Conservation (phyloP, 2,888 invertebrate genomes). For the Thymelicus sylvestris region DNA sequence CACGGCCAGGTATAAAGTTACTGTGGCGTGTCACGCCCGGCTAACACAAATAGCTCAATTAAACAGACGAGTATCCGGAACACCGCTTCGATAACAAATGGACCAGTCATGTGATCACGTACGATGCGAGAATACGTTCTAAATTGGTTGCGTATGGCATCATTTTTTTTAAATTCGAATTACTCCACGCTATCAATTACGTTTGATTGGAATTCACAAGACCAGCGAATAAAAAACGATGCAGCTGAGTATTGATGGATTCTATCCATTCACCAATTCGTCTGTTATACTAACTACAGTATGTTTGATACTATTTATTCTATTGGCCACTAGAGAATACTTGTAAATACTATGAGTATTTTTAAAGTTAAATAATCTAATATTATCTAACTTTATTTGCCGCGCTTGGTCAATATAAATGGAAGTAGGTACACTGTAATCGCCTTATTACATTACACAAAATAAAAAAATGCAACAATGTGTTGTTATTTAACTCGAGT, state of each 20-base stretch:
- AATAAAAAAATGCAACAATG: no score
- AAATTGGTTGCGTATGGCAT: constrained; percentile 69
- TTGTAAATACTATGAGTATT: no score
- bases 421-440: no score
- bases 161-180: constrained; percentile 56
- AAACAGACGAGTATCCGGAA: constrained; percentile 62
- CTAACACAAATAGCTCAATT: constrained; percentile 80
- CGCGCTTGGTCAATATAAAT: no score
- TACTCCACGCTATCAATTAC: constrained; percentile 55
- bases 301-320: no score
- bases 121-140: constrained; percentile 66
- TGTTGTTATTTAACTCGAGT: no score
- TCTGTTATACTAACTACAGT: no score
- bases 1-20: constrained; percentile 58
- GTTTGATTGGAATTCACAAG: constrained; percentile 46
- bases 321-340: no score
- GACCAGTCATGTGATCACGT: constrained; percentile 64
- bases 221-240: constrained; percentile 29
- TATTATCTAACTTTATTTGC: no score
- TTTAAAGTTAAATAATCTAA: no score
- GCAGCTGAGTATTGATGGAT: constrained; percentile 5
- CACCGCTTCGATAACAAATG: constrained; percentile 60
- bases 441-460: no score
- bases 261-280: constrained; percentile 40
- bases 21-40: constrained; percentile 64